phyloP scores from a whole-genome alignment of 2,888 invertebrate species.

The Glyphotaelius pellucidus region DNA sequence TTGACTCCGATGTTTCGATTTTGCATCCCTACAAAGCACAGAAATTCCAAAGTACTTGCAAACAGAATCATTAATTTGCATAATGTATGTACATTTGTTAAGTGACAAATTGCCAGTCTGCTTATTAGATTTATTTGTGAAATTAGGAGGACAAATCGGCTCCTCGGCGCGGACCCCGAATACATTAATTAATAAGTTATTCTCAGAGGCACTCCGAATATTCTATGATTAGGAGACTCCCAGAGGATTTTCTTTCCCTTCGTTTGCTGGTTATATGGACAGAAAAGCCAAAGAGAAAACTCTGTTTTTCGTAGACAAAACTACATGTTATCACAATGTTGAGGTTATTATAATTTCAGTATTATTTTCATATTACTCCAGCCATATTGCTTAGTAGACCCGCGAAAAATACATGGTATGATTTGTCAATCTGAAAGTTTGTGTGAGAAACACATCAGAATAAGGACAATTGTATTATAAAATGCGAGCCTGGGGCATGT shows the following conservation, averaged over 20 bases:
- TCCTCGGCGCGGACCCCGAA: not conserved
- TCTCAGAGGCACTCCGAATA: slow-evolving; percentile 8
- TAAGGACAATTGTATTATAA: too few species aligned
- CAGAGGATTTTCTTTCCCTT: not conserved
- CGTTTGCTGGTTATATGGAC: not conserved
- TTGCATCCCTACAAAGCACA: not conserved
- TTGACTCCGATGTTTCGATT: not conserved
- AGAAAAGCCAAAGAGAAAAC: not conserved
- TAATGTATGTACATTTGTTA: not conserved
- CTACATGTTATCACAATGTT: not conserved
- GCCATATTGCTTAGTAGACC: too few species aligned
- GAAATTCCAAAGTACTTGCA: not conserved
- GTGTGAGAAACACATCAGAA: too few species aligned
- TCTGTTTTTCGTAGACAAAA: not conserved
- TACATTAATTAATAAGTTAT: slow-evolving; percentile 40
- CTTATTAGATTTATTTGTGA: slow-evolving; percentile 33
- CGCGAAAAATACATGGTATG: too few species aligned
- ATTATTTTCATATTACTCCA: not conserved
- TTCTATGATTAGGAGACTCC: slow-evolving; percentile 17
- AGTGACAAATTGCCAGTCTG: not conserved
- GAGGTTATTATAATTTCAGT: not conserved
- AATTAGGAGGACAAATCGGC: slow-evolving; percentile 31
- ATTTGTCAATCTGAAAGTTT: too few species aligned
- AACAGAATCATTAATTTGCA: not conserved
- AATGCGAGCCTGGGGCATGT: too few species aligned